Conservation (phyloP, 2,888 invertebrate genomes). For the Adelognathus sp. region DNA sequence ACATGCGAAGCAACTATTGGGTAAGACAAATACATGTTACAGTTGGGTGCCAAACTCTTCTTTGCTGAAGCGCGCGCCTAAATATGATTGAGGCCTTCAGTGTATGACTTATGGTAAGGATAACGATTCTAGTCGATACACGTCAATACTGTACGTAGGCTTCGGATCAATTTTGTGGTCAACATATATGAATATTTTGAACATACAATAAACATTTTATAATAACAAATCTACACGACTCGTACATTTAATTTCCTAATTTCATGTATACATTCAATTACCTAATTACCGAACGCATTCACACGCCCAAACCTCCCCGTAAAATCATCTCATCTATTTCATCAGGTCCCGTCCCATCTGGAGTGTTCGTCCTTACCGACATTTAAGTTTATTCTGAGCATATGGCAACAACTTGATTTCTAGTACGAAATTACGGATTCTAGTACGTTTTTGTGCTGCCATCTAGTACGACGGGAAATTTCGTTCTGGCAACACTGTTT, state of each 20-base stretch:
- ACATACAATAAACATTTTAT: not conserved
- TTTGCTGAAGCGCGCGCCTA: slow-evolving; percentile 24
- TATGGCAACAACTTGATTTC: not conserved
- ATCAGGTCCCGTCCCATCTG: too few species aligned
- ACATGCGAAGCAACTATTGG: slow-evolving; percentile 36
- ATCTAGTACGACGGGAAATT: slow-evolving; percentile 17
- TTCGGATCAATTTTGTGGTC: too few species aligned
- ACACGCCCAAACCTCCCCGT: too few species aligned
- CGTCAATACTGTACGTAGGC: too few species aligned
- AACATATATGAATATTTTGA: not conserved
- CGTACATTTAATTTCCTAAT: too few species aligned
- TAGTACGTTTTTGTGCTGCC: slow-evolving; percentile 1
- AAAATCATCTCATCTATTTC: too few species aligned
- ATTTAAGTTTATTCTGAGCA: too few species aligned
- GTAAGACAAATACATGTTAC: slow-evolving; percentile 2
- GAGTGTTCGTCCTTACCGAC: too few species aligned
- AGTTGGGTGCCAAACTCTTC: slow-evolving; percentile 26
- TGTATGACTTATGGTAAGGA: too few species aligned
- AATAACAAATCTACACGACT: not conserved
- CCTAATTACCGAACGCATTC: too few species aligned
- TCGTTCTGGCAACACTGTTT: slow-evolving; percentile 1
- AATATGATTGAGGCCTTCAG: slow-evolving; percentile 16
- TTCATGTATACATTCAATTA: too few species aligned
- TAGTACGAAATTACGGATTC: not conserved
- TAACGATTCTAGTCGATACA: too few species aligned